phyloP scores from a whole-genome alignment of 2,797 vertebrate genomes.

The Nasua narica region DNA sequence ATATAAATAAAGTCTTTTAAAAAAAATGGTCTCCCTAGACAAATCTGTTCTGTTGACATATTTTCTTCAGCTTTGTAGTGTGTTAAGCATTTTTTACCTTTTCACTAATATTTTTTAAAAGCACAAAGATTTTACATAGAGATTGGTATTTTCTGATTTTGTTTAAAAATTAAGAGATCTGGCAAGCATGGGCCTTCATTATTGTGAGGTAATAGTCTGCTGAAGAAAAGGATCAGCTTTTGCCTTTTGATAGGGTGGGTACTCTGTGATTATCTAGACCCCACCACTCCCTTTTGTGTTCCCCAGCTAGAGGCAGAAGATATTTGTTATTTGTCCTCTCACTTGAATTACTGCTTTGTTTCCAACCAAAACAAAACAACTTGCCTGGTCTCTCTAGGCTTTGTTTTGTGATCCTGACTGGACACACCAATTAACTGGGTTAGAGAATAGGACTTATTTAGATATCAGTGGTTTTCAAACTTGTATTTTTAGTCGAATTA shows the following conservation, averaged over 20 bases:
- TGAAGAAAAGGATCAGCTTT: background rate
- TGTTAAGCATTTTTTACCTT: conserved; percentile 1
- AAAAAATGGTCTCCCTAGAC: background rate
- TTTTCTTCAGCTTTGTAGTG: conserved; percentile 9
- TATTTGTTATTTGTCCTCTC: background rate
- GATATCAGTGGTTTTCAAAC: background rate
- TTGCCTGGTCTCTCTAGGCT: background rate
- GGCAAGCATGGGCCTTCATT: background rate
- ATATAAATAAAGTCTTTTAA: too few species aligned
- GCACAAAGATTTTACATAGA: background rate
- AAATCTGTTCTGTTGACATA: background rate
- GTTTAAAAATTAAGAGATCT: background rate
- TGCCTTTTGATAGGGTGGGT: background rate
- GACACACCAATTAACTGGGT: background rate
- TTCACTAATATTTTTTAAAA: conserved; percentile 7
- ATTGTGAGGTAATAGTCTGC: background rate
- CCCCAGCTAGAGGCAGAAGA: background rate
- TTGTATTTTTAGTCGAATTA: background rate
- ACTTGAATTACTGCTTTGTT: conserved; percentile 3
- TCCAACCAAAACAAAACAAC: background rate
- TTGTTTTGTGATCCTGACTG: background rate
- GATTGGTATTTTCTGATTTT: background rate
- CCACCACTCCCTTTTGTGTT: background rate
- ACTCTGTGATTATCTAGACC: background rate
- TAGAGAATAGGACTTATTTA: background rate